Conservation (phyloP, 2,113 vertebrate genomes). For the Thunnus maccoyii region DNA sequence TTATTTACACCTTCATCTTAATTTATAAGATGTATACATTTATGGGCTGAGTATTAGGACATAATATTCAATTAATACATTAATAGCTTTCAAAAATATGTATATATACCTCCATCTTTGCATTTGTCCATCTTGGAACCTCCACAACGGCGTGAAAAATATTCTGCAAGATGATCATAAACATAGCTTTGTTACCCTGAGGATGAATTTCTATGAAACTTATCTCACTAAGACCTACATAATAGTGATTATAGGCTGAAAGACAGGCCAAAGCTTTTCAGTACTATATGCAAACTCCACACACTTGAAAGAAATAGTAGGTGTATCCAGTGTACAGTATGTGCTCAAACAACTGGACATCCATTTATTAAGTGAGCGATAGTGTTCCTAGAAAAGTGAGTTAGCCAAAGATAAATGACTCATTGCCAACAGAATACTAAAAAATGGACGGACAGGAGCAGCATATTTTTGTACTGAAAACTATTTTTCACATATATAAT, state of each 20-base stretch:
- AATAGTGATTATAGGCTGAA: background rate
- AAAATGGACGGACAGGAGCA: background rate
- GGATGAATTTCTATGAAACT: background rate
- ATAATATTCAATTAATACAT: background rate
- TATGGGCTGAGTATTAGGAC: background rate
- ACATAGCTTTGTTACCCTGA: background rate
- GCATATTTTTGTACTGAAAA: background rate
- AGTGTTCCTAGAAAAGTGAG: too few species aligned
- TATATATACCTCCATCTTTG: constrained; percentile 96
- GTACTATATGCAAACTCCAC: background rate
- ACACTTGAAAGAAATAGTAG: background rate
- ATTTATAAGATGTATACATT: background rate
- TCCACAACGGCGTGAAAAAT: constrained; percentile 89
- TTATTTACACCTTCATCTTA: background rate
- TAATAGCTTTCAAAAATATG: background rate
- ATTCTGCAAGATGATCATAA: constrained; percentile 57
- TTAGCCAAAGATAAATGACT: background rate
- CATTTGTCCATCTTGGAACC: constrained; percentile 97
- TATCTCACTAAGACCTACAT: too few species aligned
- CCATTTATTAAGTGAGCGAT: too few species aligned
- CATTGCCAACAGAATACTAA: background rate
- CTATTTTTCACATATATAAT: background rate
- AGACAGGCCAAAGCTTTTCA: background rate
- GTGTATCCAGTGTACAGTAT: background rate
- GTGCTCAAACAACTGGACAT: too few species aligned